Percentiles rank a stretch among this genome's conserved stretches.
These are phyloP conservation scores for Protophormia terraenovae DNA, from an alignment of 2,888 invertebrate genomes.

Conservation along the genomic window DNA sequence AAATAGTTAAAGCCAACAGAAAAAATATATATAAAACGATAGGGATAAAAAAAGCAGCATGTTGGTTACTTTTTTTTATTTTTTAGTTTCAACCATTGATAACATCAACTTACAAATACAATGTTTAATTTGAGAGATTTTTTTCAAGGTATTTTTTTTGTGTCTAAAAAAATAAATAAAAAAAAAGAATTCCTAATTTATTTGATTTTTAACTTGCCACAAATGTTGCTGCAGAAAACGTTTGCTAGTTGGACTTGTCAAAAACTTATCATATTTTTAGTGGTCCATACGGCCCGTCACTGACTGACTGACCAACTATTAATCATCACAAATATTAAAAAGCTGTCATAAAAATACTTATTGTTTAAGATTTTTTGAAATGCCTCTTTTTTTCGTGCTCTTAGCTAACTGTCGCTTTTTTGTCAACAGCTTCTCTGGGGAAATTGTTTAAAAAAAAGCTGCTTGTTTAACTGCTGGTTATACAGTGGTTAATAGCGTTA, in stretches of 20 bases:
- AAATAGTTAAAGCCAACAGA: slow-evolving; percentile 64
- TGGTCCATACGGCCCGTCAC: background rate
- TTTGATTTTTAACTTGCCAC: background rate
- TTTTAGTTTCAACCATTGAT: slow-evolving; percentile 48
- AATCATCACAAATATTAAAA: slow-evolving; percentile 53
- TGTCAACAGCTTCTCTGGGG: slow-evolving; percentile 41
- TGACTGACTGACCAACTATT: slow-evolving; percentile 30
- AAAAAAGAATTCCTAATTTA: slow-evolving; percentile 37
- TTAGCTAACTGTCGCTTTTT: background rate
- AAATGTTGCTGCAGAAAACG: background rate
- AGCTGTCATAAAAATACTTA: slow-evolving; percentile 59
- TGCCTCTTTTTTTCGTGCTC: background rate
- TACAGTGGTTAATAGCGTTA: slow-evolving; percentile 6
- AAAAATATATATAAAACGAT: slow-evolving; percentile 20
- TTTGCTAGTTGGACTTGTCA: slow-evolving; percentile 29
- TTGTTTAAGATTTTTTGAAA: slow-evolving; percentile 45
- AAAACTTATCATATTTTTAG: slow-evolving; percentile 48
- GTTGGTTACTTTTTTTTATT: slow-evolving; percentile 17
- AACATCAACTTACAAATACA: slow-evolving; percentile 63
- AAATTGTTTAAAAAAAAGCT: background rate
- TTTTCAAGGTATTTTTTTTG: background rate
- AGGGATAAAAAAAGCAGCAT: slow-evolving; percentile 57
- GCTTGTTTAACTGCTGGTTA: background rate
- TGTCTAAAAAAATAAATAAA: background rate
- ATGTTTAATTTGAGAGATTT: slow-evolving; percentile 59